Evolutionary conservation across 2,113 vertebrate genomes (phyloP), one percentile per base, ranked within the genome.

Genomic region (Sapajus apella): DNA sequence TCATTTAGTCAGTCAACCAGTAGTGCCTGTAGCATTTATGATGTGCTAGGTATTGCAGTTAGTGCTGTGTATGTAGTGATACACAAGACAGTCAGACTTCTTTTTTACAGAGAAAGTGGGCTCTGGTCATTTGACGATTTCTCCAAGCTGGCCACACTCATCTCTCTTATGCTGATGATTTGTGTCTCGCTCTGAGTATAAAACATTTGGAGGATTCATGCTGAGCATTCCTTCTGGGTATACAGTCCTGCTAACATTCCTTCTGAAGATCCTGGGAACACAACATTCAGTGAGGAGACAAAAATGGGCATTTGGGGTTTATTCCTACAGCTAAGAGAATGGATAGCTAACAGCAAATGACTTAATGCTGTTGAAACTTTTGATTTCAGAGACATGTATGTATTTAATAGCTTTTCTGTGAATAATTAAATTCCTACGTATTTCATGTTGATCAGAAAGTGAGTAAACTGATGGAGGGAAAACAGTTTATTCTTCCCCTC

Each of bases 161-260:
- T 25, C 96, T 76, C 58, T 52, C 50, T 77, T 40, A 8, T 17
- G 16, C 37, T 32, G 43, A 25, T 55, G 3, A 47, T 55, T 75
- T 80, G 47, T 37, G 23, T 32, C 17, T 72, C 8, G 82, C 45
- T 87, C 6, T 61, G 37, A 61, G 6, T 16, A 8, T 9, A 45
- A 35, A 79, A 50, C 35, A 43, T 52, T 52, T 73, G 23, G 40
- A 91, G 14, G 10, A 68, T 84, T 6, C n/a, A 14, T 61, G 14
- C 20, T 43, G 13, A 95, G 14, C 47, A 55, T 87, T 84, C n/a
- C 14, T 96, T 14, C 37, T 66, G 23, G 27, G 16, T 61, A 4
- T 3, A 13, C 50, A 8, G 2, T 66, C 27, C 27, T 73, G 9
- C 45, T 61, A 37, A 47, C 0, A 0, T 16, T 56, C 8, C 18